These are phyloP conservation scores for Myotis planiceps DNA, from an alignment of 2,797 vertebrate species.

Conservation along the genomic window DNA sequence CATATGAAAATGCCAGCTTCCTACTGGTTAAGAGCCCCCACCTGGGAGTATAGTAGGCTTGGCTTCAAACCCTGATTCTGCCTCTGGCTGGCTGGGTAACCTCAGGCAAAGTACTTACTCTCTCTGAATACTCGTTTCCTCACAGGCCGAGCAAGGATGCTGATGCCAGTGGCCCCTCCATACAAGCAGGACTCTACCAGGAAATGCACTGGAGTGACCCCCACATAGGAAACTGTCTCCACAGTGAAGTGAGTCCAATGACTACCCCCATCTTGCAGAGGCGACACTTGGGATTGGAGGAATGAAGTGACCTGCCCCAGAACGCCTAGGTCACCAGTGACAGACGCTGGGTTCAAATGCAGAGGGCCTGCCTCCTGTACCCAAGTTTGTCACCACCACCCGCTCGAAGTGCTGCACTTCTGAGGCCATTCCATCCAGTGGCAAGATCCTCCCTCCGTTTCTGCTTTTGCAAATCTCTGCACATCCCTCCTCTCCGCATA, in stretches of 20 bases:
- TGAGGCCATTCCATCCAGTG: background rate
- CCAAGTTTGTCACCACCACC: background rate
- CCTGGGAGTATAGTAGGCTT: no score
- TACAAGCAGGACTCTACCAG: background rate
- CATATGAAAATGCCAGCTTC: background rate
- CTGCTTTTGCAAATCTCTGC: background rate
- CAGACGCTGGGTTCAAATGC: background rate
- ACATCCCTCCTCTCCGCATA: rapidly evolving
- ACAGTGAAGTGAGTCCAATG: background rate
- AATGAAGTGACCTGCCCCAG: background rate
- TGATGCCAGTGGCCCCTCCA: background rate
- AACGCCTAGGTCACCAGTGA: background rate
- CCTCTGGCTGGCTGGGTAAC: background rate
- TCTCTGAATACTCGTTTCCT: background rate
- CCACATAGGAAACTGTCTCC: rapidly evolving
- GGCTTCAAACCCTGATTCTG: background rate
- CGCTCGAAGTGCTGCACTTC: background rate
- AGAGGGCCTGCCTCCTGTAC: background rate
- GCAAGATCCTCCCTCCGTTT: background rate
- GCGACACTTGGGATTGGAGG: background rate
- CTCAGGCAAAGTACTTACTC: background rate
- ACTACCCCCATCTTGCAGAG: background rate
- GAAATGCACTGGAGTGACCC: no score
- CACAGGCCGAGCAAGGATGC: background rate
- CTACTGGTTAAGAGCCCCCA: background rate